A percentile compares a stretch with the other conserved stretches of the same genome.
phyloP scores from a whole-genome alignment of 2,113 vertebrate species.

The Equus quagga region DNA sequence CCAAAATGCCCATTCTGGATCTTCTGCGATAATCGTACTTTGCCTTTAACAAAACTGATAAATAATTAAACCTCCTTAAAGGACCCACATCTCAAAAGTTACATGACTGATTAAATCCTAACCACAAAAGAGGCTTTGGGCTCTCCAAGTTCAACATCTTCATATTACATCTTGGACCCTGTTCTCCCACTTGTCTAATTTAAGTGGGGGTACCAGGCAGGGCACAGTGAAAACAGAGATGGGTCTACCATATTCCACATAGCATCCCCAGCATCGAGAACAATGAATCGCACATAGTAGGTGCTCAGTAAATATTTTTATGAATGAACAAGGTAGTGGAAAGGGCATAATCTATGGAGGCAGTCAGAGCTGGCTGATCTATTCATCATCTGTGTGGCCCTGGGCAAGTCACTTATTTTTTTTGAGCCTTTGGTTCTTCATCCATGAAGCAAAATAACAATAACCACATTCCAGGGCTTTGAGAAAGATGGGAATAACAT shows the following conservation, averaged over 20 bases:
- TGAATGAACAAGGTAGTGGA: background rate
- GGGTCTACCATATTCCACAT: fast-evolving
- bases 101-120: background rate
- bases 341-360: background rate
- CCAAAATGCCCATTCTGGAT: background rate
- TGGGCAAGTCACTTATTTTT: background rate
- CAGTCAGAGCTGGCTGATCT: background rate
- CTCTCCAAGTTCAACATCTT: background rate
- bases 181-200: background rate
- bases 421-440: background rate
- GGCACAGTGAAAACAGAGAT: background rate
- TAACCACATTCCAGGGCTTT: background rate
- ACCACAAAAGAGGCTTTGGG: background rate
- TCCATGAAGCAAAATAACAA: background rate
- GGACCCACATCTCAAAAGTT: background rate
- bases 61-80: background rate
- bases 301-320: background rate
- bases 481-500: background rate
- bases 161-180: background rate
- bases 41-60: background rate
- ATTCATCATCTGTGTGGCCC: background rate
- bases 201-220: background rate
- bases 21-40: background rate
- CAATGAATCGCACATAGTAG: background rate
- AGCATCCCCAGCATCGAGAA: background rate